Percentiles rank a stretch among this genome's conserved stretches.
Evolutionary conservation across 2,888 invertebrate genomes (phyloP).

Genomic region (Drosophila cognata): DNA sequence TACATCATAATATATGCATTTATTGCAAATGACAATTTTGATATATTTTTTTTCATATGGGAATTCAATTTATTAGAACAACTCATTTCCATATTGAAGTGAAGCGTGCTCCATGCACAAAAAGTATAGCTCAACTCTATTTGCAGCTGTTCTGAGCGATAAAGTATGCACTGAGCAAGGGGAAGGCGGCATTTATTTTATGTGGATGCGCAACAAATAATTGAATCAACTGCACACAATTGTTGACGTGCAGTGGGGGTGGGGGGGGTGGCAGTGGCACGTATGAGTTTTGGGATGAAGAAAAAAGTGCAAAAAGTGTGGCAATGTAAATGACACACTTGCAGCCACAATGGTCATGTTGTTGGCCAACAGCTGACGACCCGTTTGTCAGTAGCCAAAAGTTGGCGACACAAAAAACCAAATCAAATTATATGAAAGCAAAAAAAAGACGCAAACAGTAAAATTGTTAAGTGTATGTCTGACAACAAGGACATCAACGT

Average conservation of each 20-base stretch:
- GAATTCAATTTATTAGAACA: slow-evolving; percentile 9
- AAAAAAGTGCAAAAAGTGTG: slow-evolving; percentile 34
- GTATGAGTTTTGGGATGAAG: background rate
- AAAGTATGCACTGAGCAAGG: background rate
- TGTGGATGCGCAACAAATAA: slow-evolving; percentile 26
- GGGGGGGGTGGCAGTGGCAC: background rate
- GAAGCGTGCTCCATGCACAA: background rate
- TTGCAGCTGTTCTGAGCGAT: background rate
- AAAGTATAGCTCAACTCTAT: background rate
- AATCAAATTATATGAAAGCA: slow-evolving; percentile 48
- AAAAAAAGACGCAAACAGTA: slow-evolving; percentile 11
- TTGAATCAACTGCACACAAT: slow-evolving; percentile 48
- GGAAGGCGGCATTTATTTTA: slow-evolving; percentile 18
- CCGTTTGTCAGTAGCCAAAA: slow-evolving; percentile 26
- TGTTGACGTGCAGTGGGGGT: slow-evolving; percentile 11
- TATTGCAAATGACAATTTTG: background rate
- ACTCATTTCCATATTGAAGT: slow-evolving; percentile 1
- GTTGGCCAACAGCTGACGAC: slow-evolving; percentile 42
- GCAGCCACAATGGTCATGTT: slow-evolving; percentile 51
- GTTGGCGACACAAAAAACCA: slow-evolving; percentile 43
- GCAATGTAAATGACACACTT: slow-evolving; percentile 48
- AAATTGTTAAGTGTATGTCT: slow-evolving; percentile 7
- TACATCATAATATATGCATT: background rate
- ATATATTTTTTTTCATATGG: background rate
- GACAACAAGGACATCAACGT: slow-evolving; percentile 16